These are phyloP conservation scores for Theocolax elegans DNA, from an alignment of 1,140 invertebrate species.

Conservation along the genomic window DNA sequence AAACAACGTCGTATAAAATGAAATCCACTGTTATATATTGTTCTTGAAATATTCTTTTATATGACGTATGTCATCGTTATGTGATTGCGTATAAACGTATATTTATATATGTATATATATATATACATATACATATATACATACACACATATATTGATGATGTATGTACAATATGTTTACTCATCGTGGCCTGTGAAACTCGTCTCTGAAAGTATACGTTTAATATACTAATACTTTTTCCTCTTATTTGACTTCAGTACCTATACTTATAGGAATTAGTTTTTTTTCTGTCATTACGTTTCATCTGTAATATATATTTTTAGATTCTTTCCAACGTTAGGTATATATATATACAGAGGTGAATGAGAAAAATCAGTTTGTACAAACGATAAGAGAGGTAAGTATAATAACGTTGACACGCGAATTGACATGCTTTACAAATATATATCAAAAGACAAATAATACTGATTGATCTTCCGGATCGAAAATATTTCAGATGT, in stretches of 20 bases:
- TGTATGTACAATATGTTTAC: constrained; percentile 3
- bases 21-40: no score
- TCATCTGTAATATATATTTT: no score
- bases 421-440: not conserved
- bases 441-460: not conserved
- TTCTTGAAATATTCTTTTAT: no score
- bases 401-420: not conserved
- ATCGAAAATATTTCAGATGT: no score
- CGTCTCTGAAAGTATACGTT: constrained; percentile 35
- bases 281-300: not conserved
- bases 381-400: not conserved
- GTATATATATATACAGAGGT: no score
- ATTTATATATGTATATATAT: no score
- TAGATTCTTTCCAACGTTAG: no score
- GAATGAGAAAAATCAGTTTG: not conserved
- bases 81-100: no score
- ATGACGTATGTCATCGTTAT: no score
- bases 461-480: constrained; percentile 23
- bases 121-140: not conserved
- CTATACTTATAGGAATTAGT: no score
- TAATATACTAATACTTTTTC: no score
- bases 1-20: constrained; percentile 21
- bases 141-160: not conserved
- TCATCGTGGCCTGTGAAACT: constrained; percentile 48
- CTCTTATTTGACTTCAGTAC: no score